Percentiles rank a stretch among this genome's conserved stretches.
These are phyloP conservation scores for Cassiopea xamachana DNA, from an alignment of 30 jellyfish, hydroid and myxozoan species.

Conservation along the genomic window DNA sequence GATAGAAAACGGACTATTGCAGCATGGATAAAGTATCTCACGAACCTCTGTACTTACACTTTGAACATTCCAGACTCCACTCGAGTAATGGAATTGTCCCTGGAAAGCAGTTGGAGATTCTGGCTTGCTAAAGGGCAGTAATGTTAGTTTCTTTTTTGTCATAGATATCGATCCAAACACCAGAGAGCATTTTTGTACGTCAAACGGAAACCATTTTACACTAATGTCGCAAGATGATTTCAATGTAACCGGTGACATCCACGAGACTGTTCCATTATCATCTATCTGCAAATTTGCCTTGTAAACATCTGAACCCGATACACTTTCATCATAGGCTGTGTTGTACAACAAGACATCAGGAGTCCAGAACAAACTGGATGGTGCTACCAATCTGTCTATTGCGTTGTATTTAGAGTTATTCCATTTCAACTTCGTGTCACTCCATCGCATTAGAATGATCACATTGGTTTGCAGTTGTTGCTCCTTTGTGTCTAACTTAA, in stretches of 20 bases:
- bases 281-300: slow-evolving; percentile 58
- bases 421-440: slow-evolving; percentile 65
- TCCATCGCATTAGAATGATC: slow-evolving; percentile 57
- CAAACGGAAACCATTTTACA: slow-evolving; percentile 87
- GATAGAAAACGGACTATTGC: slow-evolving; percentile 63
- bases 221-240: slow-evolving; percentile 67
- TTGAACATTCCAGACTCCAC: slow-evolving; percentile 57
- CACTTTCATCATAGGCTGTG: slow-evolving; percentile 73
- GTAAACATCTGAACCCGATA: slow-evolving; percentile 57
- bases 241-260: slow-evolving; percentile 85
- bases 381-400: slow-evolving; percentile 19
- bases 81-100: slow-evolving; percentile 44
- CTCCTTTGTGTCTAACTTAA: slow-evolving; percentile 52
- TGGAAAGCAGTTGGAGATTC: slow-evolving; percentile 5
- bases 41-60: background rate
- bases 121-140: slow-evolving; percentile 56
- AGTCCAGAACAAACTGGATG: slow-evolving; percentile 69
- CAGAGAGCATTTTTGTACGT: slow-evolving; percentile 60
- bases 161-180: slow-evolving; percentile 73
- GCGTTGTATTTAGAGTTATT: slow-evolving; percentile 28
- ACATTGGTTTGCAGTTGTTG: slow-evolving; percentile 42
- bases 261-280: slow-evolving; percentile 43
- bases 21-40: slow-evolving; percentile 38
- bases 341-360: slow-evolving; percentile 79
- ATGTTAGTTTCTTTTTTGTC: slow-evolving; percentile 12